Conservation (phyloP, 2,797 vertebrate genomes). For the Zalophus californianus region DNA sequence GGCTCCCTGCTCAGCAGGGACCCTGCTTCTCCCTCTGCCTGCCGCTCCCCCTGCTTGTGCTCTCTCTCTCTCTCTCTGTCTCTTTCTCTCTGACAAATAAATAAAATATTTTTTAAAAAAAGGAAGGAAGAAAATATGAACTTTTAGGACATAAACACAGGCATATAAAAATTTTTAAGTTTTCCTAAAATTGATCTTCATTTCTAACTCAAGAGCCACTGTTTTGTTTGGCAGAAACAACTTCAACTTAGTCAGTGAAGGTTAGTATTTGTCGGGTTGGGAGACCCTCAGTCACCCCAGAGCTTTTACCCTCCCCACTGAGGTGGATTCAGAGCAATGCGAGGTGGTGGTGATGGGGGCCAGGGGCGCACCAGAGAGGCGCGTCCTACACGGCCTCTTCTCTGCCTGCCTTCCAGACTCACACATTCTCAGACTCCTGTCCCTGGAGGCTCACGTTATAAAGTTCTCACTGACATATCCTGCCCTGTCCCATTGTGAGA, state of each 20-base stretch:
- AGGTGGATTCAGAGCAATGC: not conserved
- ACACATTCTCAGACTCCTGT: not conserved
- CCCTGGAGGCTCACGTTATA: not conserved
- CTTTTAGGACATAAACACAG: not conserved
- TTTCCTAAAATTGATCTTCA: not conserved
- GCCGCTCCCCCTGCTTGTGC: not conserved
- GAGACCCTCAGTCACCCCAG: not conserved
- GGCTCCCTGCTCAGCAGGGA: no score
- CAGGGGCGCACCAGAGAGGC: not conserved
- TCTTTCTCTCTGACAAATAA: not conserved
- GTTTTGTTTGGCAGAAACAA: not conserved
- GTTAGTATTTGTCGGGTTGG: not conserved
- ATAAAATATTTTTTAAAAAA: not conserved
- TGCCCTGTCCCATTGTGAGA: not conserved
- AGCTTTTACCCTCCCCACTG: not conserved
- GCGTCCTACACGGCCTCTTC: not conserved
- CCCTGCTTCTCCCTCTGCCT: not conserved
- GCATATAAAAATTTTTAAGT: not conserved
- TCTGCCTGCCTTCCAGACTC: accelerated
- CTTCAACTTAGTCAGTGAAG: not conserved
- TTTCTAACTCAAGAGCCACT: not conserved
- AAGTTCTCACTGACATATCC: not conserved
- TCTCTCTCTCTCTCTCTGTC: not conserved
- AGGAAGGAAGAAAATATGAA: not conserved
- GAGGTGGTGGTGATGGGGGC: no score